phyloP scores from a whole-genome alignment of 2,113 vertebrate genomes.

The Notarius quadriscutis region DNA sequence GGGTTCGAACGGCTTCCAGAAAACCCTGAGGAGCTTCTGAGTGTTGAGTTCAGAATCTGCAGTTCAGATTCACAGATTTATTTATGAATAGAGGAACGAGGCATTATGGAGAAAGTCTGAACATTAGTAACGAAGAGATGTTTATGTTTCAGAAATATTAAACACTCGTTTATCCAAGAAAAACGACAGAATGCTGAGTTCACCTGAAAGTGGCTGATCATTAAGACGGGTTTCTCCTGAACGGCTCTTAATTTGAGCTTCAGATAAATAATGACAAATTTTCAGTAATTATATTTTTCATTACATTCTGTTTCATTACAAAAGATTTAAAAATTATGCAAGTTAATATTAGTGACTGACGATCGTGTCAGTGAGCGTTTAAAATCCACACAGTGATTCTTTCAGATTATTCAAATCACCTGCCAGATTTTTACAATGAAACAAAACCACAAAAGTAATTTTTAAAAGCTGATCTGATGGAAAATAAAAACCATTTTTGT shows the following conservation, averaged over 20 bases:
- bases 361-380: neutral
- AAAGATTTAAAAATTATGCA: neutral
- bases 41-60: slow-evolving; percentile 57
- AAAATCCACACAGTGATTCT: neutral
- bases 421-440: neutral
- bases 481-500: neutral
- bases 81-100: neutral
- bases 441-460: neutral
- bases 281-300: neutral
- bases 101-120: neutral
- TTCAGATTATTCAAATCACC: neutral
- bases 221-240: neutral
- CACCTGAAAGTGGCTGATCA: neutral
- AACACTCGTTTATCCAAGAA: neutral
- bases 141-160: neutral
- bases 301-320: neutral
- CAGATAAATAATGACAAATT: neutral
- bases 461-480: neutral
- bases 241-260: neutral
- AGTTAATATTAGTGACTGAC: neutral
- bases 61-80: slow-evolving; percentile 56
- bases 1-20: slow-evolving; percentile 56
- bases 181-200: neutral
- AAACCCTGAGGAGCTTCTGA: slow-evolving; percentile 54
- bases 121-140: neutral